Evolutionary conservation across 2,888 invertebrate species (phyloP), one percentile per base, ranked within the genome.

Genomic region (Mallateleia sp.): DNA sequence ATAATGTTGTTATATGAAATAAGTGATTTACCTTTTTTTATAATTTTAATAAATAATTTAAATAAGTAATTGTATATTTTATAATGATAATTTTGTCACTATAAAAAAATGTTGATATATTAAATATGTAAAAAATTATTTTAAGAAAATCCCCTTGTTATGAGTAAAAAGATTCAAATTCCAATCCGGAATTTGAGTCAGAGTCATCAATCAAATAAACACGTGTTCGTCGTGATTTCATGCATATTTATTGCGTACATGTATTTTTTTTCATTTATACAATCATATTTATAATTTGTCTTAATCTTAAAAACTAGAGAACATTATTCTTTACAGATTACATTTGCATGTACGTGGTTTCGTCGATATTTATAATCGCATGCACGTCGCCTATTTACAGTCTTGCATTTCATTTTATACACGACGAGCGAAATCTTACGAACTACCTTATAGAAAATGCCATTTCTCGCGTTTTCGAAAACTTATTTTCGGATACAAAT

Each of bases 241-340:
- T 77, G 71, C 71, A 58, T 72, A 71, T 83, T 84, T 84, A 84
- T 84, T 84, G 78, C 72, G 67, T 84, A 79, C 72, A 74, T 52
- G 72, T 72, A 38, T 78, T 56, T 50, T n/a, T n/a, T 52, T 79
- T 67, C 42, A 60, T 84, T 78, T 84, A 84, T 84, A 84, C 78
- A 84, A 79, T 84, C 62, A 84, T 72, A 84, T 79, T 84, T 84
- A 84, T 84, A 78, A 67, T 66, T 74, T 58, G 78, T 74, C 78
- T 77, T 71, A 77, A 64, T 32, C 42, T 78, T 84, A 84, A 47
- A 72, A 84, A 72, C 84, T 84, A 84, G 56, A 72, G 72, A 83
- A 83, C 52, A 22, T 34, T 45, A 38, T 74, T 64, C 77, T 78
- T 79, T 84, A 82, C 75, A 75, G 38, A 69, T 75, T 82, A 75